Conservation (phyloP, 2,797 vertebrate genomes). For the Cetoscarus ocellatus region DNA sequence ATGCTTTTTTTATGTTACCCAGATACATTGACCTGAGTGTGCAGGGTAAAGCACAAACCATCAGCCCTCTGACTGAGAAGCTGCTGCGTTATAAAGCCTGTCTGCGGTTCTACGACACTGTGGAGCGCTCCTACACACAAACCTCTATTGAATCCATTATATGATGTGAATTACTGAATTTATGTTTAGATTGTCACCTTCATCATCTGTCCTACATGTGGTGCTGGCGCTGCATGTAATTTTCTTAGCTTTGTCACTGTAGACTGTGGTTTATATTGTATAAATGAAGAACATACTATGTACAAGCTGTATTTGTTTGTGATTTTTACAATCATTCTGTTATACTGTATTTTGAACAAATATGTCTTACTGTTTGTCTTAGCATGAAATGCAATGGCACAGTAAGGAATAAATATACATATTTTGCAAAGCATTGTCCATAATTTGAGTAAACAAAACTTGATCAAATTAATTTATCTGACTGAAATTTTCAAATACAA, state of each 20-base stretch:
- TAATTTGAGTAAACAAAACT: not conserved
- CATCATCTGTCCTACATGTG: slow-evolving; percentile 9
- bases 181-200: slow-evolving; percentile 67
- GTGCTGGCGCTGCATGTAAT: slow-evolving; percentile 76
- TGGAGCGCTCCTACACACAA: slow-evolving; percentile 81
- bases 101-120: slow-evolving; percentile 86
- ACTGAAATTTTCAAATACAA: not conserved
- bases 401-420: not conserved
- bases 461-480: not conserved
- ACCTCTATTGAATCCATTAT: slow-evolving; percentile 79
- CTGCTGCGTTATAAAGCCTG: slow-evolving; percentile 87
- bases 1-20: slow-evolving; percentile 15
- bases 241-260: slow-evolving; percentile 1
- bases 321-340: slow-evolving; percentile 2
- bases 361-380: not conserved
- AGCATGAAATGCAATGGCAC: not conserved
- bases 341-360: not conserved
- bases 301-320: not conserved
- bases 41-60: slow-evolving; percentile 74
- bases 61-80: slow-evolving; percentile 86
- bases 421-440: not conserved
- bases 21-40: slow-evolving; percentile 89
- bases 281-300: slow-evolving; percentile 7
- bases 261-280: not conserved
- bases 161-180: too few species aligned